Evolutionary conservation across 2,888 invertebrate species (phyloP).

Genomic region (Zeuzera pyrina): DNA sequence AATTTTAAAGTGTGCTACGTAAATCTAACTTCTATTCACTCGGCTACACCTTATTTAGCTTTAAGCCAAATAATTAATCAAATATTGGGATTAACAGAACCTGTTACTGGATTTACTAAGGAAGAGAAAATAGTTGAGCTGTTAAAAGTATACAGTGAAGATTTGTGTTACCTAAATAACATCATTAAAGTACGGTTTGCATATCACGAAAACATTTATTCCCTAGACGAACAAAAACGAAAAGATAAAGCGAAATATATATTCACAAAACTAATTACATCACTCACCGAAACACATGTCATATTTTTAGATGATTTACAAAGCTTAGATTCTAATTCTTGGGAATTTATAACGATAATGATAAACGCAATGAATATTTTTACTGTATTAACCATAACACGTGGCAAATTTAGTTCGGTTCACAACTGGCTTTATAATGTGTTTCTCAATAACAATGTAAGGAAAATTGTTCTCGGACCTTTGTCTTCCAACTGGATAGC

Average conservation of each 20-base stretch:
- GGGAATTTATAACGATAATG: slow-evolving; percentile 53
- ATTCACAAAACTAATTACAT: slow-evolving; percentile 44
- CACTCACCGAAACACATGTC: slow-evolving; percentile 35
- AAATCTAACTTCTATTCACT: slow-evolving; percentile 51
- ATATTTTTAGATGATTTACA: slow-evolving; percentile 67
- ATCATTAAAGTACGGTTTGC: slow-evolving; percentile 68
- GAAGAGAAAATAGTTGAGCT: slow-evolving; percentile 51
- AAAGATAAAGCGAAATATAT: slow-evolving; percentile 47
- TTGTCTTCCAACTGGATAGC: slow-evolving; percentile 49
- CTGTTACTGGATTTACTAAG: slow-evolving; percentile 43
- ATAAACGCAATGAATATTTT: slow-evolving; percentile 42
- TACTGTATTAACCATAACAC: slow-evolving; percentile 41
- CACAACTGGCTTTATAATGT: slow-evolving; percentile 55
- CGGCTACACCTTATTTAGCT: slow-evolving; percentile 51
- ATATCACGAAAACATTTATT: slow-evolving; percentile 47
- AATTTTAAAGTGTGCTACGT: slow-evolving; percentile 31
- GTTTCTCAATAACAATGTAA: slow-evolving; percentile 45
- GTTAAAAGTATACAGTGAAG: slow-evolving; percentile 39
- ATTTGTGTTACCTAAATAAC: slow-evolving; percentile 70
- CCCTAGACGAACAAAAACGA: slow-evolving; percentile 40
- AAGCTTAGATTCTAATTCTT: slow-evolving; percentile 55
- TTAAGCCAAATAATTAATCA: slow-evolving; percentile 57
- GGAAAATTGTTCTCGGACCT: slow-evolving; percentile 53
- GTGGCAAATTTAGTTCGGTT: slow-evolving; percentile 48
- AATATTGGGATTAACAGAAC: slow-evolving; percentile 47